A percentile compares a stretch with the other conserved stretches of the same genome.
These are phyloP conservation scores for Tribolium castaneum DNA, from an alignment of 1,140 invertebrate genomes.

Conservation along the genomic window DNA sequence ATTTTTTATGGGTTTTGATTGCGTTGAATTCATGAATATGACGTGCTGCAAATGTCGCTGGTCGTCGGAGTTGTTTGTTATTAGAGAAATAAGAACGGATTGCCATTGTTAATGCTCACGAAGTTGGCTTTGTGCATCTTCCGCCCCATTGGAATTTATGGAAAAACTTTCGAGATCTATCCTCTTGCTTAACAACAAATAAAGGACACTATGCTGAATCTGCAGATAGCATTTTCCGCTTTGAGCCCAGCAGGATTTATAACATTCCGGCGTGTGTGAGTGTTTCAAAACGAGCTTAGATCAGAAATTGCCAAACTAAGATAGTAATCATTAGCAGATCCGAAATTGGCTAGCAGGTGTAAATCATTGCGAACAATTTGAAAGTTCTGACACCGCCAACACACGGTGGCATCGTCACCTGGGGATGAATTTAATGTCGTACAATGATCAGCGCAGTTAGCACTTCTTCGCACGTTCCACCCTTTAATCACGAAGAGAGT, in stretches of 20 bases:
- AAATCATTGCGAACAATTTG: constrained; percentile 26
- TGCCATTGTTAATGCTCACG: constrained; percentile 21
- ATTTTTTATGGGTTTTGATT: background rate
- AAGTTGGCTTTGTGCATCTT: constrained; percentile 37
- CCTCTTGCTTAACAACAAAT: constrained; percentile 38
- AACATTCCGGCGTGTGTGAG: background rate
- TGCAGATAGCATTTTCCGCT: constrained; percentile 18
- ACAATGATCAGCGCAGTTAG: constrained; percentile 38
- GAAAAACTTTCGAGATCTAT: constrained; percentile 40
- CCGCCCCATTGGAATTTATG: constrained; percentile 39
- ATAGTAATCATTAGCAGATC: constrained; percentile 28
- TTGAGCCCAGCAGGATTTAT: background rate
- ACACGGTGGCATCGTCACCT: constrained; percentile 35
- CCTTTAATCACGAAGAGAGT: constrained; percentile 35
- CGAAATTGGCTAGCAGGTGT: constrained; percentile 31
- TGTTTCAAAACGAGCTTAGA: background rate
- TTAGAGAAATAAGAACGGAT: constrained; percentile 11
- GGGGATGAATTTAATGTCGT: constrained; percentile 32
- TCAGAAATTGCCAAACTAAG: constrained; percentile 12
- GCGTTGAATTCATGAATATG: background rate
- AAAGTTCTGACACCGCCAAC: constrained; percentile 17
- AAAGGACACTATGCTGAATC: constrained; percentile 25
- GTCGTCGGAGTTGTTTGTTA: background rate
- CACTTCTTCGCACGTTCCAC: constrained; percentile 41
- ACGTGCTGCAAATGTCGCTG: no score